Evolutionary conservation across 2,888 invertebrate genomes (phyloP).

Genomic region (Agriotes lineatus): DNA sequence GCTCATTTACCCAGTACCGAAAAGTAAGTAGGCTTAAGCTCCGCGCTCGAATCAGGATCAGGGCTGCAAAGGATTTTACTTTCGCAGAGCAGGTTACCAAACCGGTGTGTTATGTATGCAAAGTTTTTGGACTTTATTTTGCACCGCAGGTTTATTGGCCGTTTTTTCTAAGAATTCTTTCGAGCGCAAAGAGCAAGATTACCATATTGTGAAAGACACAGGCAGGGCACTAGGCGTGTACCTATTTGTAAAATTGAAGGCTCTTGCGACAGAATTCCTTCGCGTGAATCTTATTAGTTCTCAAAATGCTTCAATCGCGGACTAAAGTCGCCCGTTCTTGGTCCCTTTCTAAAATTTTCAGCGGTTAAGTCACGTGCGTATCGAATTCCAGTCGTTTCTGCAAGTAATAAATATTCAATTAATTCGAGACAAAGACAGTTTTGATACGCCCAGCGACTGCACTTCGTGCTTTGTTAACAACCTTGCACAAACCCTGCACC

Average conservation of each 20-base stretch:
- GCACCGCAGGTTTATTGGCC: neutral
- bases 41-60: too few relatives aligned
- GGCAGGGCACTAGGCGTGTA: constrained; percentile 26
- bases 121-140: constrained; percentile 4
- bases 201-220: constrained; percentile 21
- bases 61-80: neutral
- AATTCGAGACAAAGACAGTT: too few relatives aligned
- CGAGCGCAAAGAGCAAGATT: neutral
- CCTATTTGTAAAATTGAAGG: constrained; percentile 4
- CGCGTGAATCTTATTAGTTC: too few relatives aligned
- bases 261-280: constrained; percentile 12
- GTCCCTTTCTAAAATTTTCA: neutral
- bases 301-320: too few relatives aligned
- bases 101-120: constrained; percentile 23
- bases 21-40: neutral
- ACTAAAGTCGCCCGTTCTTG: neutral
- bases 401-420: too few relatives aligned
- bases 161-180: constrained; percentile 3
- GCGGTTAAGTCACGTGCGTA: neutral
- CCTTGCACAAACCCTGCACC: neutral
- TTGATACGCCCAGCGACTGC: too few relatives aligned
- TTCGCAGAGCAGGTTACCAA: constrained; percentile 7
- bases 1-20: neutral
- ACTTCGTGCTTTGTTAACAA: neutral
- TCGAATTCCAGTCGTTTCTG: too few relatives aligned